Evolutionary conservation across 2,113 vertebrate genomes (phyloP), one percentile per base, ranked within the genome.

Genomic region (Alces alces): DNA sequence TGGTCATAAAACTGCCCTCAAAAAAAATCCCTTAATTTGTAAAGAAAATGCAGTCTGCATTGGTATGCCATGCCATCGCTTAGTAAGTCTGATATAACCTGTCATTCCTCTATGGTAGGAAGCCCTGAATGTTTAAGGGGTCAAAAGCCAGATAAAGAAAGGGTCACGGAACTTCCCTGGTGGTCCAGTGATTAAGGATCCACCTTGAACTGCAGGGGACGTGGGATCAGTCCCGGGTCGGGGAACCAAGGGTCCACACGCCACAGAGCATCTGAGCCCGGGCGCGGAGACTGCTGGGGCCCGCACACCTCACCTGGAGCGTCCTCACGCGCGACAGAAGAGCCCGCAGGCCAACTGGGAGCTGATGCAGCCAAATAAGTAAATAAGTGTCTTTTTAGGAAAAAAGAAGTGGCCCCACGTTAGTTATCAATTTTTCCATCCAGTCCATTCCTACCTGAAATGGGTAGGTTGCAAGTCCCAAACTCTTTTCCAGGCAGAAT

Each of bases 271-370:
- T 6, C 58, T 16, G 7, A 33, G 60, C 13, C 28, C 14, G 2
- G 17, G 14, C 14, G 0, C 0, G 2, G 60, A 7, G 14, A 30
- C 28, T 3, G 1, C 27, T 33, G 30, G 28, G 60, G 60, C 60
- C 60, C 12, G 6, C 14, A 61, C 30, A 3, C 64, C 66, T 23
- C 66, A 5, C 7, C n/a, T 19, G 5, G 19, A 39, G 66, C 1
- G 19, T 12, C n/a, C 66, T 70, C 19, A 70, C 0, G 0, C n/a
- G 5, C 1, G 0, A 70, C 19, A 23, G n/a, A 39, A 70, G 66
- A 70, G 23, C n/a, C n/a, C 66, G 23, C 3, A 0, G 66, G 19
- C 10, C 10, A 2, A 3, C 66, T 3, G 23, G 39, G 66, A 5
- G n/a, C n/a, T 70, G 66, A 23, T 1, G 1, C n/a, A 23, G n/a